Evolutionary conservation across 1,140 invertebrate genomes (phyloP).

Genomic region (Arion vulgaris): DNA sequence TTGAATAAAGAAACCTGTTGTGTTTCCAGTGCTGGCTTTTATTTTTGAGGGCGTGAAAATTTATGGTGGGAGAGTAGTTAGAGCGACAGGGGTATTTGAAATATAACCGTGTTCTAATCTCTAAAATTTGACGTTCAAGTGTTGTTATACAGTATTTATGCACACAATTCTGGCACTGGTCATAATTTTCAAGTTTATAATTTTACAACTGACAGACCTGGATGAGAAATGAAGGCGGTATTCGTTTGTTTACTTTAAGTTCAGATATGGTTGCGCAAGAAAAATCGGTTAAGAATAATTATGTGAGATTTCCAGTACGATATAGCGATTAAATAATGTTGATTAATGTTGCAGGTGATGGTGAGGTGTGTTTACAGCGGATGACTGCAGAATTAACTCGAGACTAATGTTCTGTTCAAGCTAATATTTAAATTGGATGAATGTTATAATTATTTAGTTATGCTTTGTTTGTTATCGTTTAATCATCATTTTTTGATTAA

Average conservation of each 20-base stretch:
- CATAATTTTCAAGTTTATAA: constrained; percentile 2
- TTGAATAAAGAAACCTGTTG: background rate
- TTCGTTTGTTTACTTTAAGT: background rate
- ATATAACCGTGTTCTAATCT: background rate
- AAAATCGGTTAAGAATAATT: constrained; percentile 13
- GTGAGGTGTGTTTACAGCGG: background rate
- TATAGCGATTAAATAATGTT: background rate
- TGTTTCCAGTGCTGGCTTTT: background rate
- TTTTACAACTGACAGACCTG: background rate
- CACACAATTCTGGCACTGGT: background rate
- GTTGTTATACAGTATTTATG: background rate
- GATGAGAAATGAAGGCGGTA: background rate
- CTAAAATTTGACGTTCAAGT: background rate
- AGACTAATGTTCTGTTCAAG: background rate
- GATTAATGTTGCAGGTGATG: background rate
- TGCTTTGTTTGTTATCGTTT: background rate
- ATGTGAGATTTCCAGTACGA: background rate
- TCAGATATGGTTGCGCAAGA: background rate
- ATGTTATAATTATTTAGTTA: constrained; percentile 13
- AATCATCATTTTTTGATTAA: background rate
- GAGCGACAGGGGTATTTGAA: background rate
- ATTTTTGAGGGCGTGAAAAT: background rate
- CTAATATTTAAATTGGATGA: background rate
- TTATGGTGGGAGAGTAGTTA: background rate
- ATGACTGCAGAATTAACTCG: background rate